Percentiles rank a stretch among this genome's conserved stretches.
These are phyloP conservation scores for Drosophila sturtevanti DNA, from an alignment of 1,140 invertebrate genomes.

Conservation along the genomic window DNA sequence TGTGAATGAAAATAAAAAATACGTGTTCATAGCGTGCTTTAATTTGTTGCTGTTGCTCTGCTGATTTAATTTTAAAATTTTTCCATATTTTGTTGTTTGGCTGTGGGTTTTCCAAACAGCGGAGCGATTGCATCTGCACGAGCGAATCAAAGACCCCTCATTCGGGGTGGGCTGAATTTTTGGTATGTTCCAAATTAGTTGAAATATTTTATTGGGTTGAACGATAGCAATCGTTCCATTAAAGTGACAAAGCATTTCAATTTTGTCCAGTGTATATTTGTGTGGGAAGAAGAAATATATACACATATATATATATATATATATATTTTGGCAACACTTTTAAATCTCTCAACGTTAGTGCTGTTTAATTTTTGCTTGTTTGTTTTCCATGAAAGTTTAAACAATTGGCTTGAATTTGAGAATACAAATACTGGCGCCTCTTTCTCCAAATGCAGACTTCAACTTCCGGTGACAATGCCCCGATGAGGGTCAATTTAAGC, in stretches of 20 bases:
- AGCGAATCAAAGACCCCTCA: constrained; percentile 8
- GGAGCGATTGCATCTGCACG: constrained; percentile 44
- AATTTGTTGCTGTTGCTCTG: constrained; percentile 23
- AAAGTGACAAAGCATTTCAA: constrained; percentile 54
- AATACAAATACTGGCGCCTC: constrained; percentile 29
- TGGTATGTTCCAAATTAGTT: constrained; percentile 68
- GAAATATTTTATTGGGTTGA: not conserved
- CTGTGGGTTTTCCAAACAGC: constrained; percentile 45
- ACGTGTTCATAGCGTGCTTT: constrained; percentile 22
- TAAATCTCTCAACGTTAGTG: constrained; percentile 44
- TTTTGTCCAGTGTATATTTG: not conserved
- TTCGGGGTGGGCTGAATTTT: constrained; percentile 53
- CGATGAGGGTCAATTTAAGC: constrained; percentile 48
- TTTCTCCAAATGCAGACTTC: constrained; percentile 44
- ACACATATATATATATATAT: too few species aligned
- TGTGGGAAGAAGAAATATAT: constrained; percentile 16
- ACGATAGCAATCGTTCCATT: constrained; percentile 56
- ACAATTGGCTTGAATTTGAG: constrained; percentile 32
- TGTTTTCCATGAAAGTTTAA: constrained; percentile 44
- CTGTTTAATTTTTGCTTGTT: constrained; percentile 46
- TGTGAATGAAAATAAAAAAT: constrained; percentile 43
- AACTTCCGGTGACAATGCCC: constrained; percentile 66
- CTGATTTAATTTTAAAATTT: constrained; percentile 5
- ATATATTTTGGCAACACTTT: constrained; percentile 30
- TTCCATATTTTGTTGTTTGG: not conserved